Evolutionary conservation across 1,140 invertebrate species (phyloP), one percentile per base, ranked within the genome.

Genomic region (Pararge aegeria): DNA sequence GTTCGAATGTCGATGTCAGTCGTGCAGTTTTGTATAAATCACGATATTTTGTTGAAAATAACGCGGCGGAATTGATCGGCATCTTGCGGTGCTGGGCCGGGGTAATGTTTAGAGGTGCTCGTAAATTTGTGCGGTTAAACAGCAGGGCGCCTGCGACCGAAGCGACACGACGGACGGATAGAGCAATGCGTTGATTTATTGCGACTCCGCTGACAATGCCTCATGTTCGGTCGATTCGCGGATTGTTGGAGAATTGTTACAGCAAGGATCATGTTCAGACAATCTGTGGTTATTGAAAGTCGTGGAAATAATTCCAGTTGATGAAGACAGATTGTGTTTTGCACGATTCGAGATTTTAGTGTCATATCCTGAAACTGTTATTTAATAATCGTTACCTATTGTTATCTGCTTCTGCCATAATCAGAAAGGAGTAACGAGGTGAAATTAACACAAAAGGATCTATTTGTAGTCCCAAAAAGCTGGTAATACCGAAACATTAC

Each of bases 41-140:
- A 89, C 75, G 70, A 78, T 79, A 84, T 87, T 87, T 89, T 89
- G 83, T 88, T 80, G 75, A 84, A n/a, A 87, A 87, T 87, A 83
- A 84, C 74, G 74, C 75, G 70, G 66, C 63, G 73, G 75, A 76
- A 73, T 65, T 74, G 78, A 82, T 87, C 79, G 73, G 80, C 68
- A 83, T 83, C 80, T 75, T 69, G 72, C 68, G 72, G 70, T 48
- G 64, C 66, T 69, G 68, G 66, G 69, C 53, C 65, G 64, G 64
- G 64, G 70, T 73, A 64, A 75, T 68, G 80, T 78, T 67, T 78
- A 67, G 78, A 75, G 80, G 83, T 72, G 79, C 64, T 85, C 86
- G 82, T 89, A 89, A 89, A 89, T 89, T 86, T 85, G 84, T 87
- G 83, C 63, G 73, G 75, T 75, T 66, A 70, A 84, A 76, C 86